Percentiles rank a stretch among this genome's conserved stretches.
Conservation (phyloP, 2,888 invertebrate genomes). For the Polydrusus pterygomalis region DNA sequence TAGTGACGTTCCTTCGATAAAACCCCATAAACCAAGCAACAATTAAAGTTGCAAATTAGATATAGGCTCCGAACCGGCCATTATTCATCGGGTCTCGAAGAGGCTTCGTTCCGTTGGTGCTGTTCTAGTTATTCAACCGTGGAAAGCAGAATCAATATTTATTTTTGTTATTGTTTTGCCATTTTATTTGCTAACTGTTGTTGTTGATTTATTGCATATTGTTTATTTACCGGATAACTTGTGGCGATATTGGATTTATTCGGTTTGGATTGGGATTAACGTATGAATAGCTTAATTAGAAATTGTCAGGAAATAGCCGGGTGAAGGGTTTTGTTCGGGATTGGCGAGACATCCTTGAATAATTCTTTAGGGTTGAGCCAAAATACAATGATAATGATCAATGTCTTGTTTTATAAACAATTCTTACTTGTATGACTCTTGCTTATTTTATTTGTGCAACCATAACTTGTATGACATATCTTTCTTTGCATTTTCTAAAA, state of each 20-base stretch:
- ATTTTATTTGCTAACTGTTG: conserved; percentile 38
- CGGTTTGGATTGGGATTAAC: background rate
- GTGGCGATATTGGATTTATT: conserved; percentile 28
- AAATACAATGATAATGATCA: too few species aligned
- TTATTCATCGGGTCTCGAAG: conserved; percentile 48
- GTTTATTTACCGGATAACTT: conserved; percentile 46
- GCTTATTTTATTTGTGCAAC: too few species aligned
- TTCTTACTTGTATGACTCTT: too few species aligned
- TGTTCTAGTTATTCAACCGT: conserved; percentile 52
- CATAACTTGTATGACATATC: too few species aligned
- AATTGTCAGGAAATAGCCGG: too few species aligned
- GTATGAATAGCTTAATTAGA: background rate
- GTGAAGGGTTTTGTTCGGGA: too few species aligned
- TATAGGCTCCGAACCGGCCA: conserved; percentile 44
- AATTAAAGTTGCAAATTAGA: conserved; percentile 55
- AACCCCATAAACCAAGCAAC: conserved; percentile 48
- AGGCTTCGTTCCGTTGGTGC: conserved; percentile 44
- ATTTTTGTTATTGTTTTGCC: conserved; percentile 50
- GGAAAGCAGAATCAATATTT: conserved; percentile 54
- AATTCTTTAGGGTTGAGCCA: too few species aligned
- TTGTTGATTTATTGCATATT: conserved; percentile 53
- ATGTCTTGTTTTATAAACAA: too few species aligned
- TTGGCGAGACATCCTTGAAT: too few species aligned
- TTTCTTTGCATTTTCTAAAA: too few species aligned
- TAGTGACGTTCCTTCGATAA: conserved; percentile 15